phyloP scores from a whole-genome alignment of 2,797 vertebrate genomes.

The Sylvilagus floridanus region DNA sequence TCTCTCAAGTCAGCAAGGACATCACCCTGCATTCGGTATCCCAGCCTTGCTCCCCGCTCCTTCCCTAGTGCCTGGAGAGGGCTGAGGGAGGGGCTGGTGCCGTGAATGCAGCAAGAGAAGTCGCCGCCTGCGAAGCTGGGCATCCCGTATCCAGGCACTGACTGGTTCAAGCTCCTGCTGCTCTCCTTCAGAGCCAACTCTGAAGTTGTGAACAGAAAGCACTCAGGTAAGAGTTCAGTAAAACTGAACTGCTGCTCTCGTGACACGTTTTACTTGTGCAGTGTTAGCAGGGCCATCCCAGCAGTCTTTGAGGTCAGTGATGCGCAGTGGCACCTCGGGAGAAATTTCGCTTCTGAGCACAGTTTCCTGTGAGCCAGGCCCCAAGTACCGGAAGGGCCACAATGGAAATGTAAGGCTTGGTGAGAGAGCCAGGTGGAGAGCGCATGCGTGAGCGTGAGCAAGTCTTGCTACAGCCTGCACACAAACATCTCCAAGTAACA shows the following conservation, averaged over 20 bases:
- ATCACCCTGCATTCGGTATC: neutral
- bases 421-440: neutral
- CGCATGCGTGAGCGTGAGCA: rapidly evolving
- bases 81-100: neutral
- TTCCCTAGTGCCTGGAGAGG: neutral
- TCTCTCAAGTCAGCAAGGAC: neutral
- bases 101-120: no score
- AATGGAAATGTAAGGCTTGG: neutral
- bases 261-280: constrained; percentile 73
- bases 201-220: constrained; percentile 63
- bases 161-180: no score
- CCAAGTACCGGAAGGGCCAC: neutral
- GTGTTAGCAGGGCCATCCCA: constrained; percentile 43
- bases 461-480: neutral
- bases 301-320: constrained; percentile 49
- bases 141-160: no score
- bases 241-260: constrained; percentile 48
- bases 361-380: neutral
- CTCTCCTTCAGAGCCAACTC: no score
- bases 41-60: no score
- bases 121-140: no score
- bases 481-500: neutral
- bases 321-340: constrained; percentile 35
- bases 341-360: constrained; percentile 23
- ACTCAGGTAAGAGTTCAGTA: constrained; percentile 69